Base-by-base conservation (phyloP, 2,888 invertebrate species). In the Heliconius ethilla region DNA sequence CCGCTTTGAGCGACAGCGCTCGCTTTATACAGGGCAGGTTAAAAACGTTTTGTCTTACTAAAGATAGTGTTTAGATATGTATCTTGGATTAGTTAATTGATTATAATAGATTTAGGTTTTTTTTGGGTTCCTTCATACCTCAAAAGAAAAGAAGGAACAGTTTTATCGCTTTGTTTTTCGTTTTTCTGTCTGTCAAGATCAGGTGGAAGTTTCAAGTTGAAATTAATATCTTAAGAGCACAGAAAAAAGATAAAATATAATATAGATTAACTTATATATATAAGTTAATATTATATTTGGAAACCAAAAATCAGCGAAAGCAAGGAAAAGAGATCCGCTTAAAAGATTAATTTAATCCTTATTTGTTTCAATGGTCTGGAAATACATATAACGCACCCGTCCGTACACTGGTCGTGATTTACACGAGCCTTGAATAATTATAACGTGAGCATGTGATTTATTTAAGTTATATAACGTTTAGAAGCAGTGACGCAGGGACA, bases 1-100 rank as follows among this genome's bases (percentile, higher is more conserved):
- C 72, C 72, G 81, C 81, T 90, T 89, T 91, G 89, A 91, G 87
- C 89, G 91, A 89, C 91, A 83, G 82, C 82, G 59, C 76, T 62
- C 67, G 55, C 59, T 69, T 25, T 69, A 25, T 7, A 29, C 27
- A 15, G 73, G 73, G 25, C 78, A 76, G 67, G 67, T 76, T 73
- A 45, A 67, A 67, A 76, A 76, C 51, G 70, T 45, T 72, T 75
- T 75, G 78, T 75, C 75, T 66, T 55, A 66, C 65, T 59, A 66
- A 65, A 75, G 27, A 37, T 55, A 65, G 75, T 70, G 51, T 75
- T 69, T 69, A 11, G 13, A 40, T 40, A 25, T n/a, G n/a, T 15
- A 25, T 69, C 18, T 69, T 11, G 15, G 25, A 45, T 69, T 25
- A 27, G 40, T 25, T 40, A 40, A 69, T 69, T 69, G 18, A 69